phyloP scores from a whole-genome alignment of 2,113 vertebrate genomes.

The Synodontis membranacea region DNA sequence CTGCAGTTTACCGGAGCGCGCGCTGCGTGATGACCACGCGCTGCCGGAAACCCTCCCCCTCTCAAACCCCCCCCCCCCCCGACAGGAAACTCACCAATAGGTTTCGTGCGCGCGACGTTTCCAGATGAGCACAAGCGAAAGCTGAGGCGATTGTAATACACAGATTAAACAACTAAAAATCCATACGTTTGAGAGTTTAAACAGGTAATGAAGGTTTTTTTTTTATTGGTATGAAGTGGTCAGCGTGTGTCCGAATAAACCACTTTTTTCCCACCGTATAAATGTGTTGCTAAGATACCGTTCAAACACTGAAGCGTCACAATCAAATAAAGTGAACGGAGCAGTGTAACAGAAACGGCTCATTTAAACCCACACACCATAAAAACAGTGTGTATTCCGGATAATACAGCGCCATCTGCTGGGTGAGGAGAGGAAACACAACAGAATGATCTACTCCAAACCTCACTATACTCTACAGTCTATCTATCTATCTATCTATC shows the following conservation, averaged over 20 bases:
- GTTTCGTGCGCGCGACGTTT: constrained; percentile 5
- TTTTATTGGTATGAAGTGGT: background rate
- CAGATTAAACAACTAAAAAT: background rate
- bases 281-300: background rate
- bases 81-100: background rate
- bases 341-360: background rate
- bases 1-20: constrained; percentile 44
- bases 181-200: no score
- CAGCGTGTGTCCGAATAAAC: background rate
- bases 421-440: background rate
- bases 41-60: constrained; percentile 37
- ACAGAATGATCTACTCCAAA: background rate
- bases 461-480: no score
- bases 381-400: background rate
- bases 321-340: background rate
- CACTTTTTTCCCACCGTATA: background rate
- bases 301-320: background rate
- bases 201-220: background rate
- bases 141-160: background rate
- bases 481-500: no score
- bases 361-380: background rate
- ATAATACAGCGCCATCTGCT: constrained; percentile 26
- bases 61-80: fast-evolving
- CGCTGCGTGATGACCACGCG: constrained; percentile 41
- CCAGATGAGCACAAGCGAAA: background rate